Evolutionary conservation across 2,888 invertebrate genomes (phyloP).

Genomic region (Cactoblastis cactorum): DNA sequence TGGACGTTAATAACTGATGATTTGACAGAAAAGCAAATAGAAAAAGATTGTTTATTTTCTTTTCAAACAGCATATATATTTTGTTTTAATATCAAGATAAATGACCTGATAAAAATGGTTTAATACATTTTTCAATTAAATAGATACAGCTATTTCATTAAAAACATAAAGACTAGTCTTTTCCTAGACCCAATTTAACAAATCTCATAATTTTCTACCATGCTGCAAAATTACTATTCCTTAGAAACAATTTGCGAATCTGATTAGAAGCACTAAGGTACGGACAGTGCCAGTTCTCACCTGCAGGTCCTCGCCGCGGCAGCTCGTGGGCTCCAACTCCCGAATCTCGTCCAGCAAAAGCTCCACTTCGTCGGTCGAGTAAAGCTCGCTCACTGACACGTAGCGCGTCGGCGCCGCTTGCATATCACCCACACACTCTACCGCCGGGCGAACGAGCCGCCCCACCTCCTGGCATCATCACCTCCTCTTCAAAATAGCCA

Average conservation of each 20-base stretch:
- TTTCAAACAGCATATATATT: no score
- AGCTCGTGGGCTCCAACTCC: conserved; percentile 76
- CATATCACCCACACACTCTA: conserved; percentile 65
- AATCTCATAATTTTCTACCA: no score
- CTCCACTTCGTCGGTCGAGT: conserved; percentile 78
- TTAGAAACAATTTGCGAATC: background rate
- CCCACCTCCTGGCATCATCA: conserved; percentile 49
- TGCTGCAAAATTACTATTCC: no score
- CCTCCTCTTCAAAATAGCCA: conserved; percentile 25
- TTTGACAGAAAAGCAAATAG: no score
- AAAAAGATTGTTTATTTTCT: no score
- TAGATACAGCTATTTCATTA: no score
- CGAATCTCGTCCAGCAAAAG: conserved; percentile 76
- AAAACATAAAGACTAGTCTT: no score
- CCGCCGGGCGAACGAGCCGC: conserved; percentile 56
- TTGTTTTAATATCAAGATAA: no score
- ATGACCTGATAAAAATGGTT: no score
- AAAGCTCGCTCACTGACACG: conserved; percentile 77
- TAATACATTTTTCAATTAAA: no score
- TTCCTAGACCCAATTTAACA: no score
- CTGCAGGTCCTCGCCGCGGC: conserved; percentile 74
- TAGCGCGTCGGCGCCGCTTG: conserved; percentile 76
- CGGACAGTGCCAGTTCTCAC: conserved; percentile 22
- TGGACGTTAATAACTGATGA: no score
- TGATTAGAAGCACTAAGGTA: background rate